phyloP scores from a whole-genome alignment of 2,888 invertebrate species.

The Lottia gigantea region DNA sequence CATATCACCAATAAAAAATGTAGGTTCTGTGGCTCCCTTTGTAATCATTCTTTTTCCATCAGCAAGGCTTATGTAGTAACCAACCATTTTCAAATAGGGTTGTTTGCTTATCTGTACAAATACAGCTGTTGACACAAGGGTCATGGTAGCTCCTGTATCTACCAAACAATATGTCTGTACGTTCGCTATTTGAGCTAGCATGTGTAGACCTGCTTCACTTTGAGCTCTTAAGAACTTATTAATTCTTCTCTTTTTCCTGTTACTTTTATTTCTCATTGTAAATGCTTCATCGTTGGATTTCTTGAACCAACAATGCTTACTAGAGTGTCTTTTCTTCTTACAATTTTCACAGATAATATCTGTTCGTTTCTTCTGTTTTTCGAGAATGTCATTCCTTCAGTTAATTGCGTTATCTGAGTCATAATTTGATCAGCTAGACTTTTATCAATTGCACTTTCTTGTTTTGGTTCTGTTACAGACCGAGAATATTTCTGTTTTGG shows the following conservation, averaged over 20 bases:
- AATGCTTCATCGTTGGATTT: background rate
- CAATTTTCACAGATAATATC: background rate
- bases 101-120: background rate
- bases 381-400: no score
- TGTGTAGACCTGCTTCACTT: background rate
- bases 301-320: background rate
- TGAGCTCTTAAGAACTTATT: background rate
- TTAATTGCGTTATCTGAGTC: no score
- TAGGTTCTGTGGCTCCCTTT: background rate
- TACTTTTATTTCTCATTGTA: background rate
- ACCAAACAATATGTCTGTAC: background rate
- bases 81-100: background rate
- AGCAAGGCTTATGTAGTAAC: background rate
- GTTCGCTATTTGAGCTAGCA: background rate
- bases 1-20: background rate
- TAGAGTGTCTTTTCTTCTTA: background rate
- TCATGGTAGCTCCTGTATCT: background rate
- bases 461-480: no score
- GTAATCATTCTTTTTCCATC: background rate
- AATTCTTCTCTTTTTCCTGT: background rate
- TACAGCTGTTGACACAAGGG: background rate
- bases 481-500: background rate
- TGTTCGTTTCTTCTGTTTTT: background rate
- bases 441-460: no score
- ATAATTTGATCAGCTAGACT: no score